phyloP scores from a whole-genome alignment of 2,797 vertebrate species.

The Xiphophorus birchmanni region DNA sequence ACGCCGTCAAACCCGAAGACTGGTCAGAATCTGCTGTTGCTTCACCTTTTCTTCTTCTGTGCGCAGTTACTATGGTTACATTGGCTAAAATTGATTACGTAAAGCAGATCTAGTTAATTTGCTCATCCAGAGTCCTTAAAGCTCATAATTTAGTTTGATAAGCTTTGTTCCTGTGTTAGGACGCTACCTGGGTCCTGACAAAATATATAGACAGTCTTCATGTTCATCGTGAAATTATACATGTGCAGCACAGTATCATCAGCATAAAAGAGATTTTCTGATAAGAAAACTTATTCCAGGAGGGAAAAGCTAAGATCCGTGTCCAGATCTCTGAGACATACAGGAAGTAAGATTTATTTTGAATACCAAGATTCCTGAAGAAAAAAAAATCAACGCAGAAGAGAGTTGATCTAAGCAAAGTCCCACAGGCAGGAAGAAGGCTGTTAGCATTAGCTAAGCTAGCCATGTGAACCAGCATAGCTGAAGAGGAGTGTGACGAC shows the following conservation, averaged over 20 bases:
- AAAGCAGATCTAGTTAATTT: neutral
- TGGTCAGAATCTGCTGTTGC: constrained; percentile 81
- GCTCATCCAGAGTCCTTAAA: neutral
- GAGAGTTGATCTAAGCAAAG: too few species aligned
- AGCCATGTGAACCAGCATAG: too few species aligned
- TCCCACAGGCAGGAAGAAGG: too few species aligned
- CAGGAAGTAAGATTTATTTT: too few species aligned
- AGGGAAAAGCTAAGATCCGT: neutral
- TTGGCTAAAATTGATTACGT: neutral
- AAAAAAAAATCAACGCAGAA: too few species aligned
- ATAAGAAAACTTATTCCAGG: neutral
- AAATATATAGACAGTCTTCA: too few species aligned
- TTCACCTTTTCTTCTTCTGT: neutral
- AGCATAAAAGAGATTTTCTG: neutral
- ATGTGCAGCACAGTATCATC: neutral
- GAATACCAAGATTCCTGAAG: too few species aligned
- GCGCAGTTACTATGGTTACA: too few species aligned
- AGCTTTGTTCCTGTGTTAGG: neutral
- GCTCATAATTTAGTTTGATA: neutral
- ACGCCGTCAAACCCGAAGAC: constrained; percentile 94
- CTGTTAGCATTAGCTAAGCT: too few species aligned
- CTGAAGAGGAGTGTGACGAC: too few species aligned
- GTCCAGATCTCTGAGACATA: neutral
- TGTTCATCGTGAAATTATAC: neutral
- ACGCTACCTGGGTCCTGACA: too few species aligned